Conservation (phyloP, 2,797 vertebrate genomes). For the Labeo calbasu region DNA sequence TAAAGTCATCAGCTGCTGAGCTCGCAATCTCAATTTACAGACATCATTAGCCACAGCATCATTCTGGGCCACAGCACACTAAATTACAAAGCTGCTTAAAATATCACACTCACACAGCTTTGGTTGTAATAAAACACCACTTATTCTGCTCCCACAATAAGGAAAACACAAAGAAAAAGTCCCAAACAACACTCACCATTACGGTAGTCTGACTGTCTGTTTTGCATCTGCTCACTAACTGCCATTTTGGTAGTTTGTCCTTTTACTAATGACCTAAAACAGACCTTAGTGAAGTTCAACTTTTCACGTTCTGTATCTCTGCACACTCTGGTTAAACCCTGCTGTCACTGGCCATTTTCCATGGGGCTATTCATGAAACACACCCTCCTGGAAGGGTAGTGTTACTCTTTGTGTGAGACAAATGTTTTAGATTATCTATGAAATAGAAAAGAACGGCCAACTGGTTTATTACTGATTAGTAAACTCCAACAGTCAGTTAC, state of each 20-base stretch:
- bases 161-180: background rate
- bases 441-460: background rate
- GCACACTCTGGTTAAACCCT: background rate
- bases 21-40: background rate
- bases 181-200: background rate
- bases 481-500: background rate
- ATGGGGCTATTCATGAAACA: background rate
- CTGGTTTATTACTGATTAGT: background rate
- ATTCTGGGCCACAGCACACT: background rate
- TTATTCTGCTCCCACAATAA: background rate
- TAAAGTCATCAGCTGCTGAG: background rate
- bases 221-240: background rate
- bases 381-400: background rate
- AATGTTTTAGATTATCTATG: background rate
- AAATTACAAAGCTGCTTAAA: conserved; percentile 24
- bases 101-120: conserved; percentile 6
- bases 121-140: background rate
- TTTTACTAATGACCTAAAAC: background rate
- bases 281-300: background rate
- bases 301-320: background rate
- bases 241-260: background rate
- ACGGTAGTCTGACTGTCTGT: background rate
- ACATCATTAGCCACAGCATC: conserved; percentile 4
- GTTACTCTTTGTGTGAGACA: background rate
- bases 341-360: background rate